phyloP scores from a whole-genome alignment of 1,140 invertebrate species.

The Tyrophagus putrescentiae region DNA sequence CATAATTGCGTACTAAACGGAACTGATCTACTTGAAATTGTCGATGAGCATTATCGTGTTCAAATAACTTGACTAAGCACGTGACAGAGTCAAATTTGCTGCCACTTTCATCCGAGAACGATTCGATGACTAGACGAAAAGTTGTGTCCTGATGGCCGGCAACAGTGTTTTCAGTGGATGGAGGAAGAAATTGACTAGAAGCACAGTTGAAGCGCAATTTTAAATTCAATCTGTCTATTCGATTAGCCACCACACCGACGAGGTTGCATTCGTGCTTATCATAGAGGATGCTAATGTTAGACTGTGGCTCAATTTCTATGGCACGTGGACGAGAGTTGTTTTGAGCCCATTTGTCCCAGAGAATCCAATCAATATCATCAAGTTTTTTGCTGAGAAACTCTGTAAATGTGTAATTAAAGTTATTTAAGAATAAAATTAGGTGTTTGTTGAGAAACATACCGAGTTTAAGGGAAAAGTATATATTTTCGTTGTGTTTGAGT shows the following conservation, averaged over 20 bases:
- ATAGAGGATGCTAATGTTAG: not conserved
- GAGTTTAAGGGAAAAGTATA: not conserved
- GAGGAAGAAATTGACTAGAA: not conserved
- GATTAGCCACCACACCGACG: not conserved
- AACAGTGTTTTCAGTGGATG: not conserved
- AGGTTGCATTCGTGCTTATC: not conserved
- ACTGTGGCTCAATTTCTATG: not conserved
- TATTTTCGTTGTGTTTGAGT: not conserved
- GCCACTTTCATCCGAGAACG: too few species aligned
- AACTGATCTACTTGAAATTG: too few species aligned
- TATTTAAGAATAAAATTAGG: not conserved
- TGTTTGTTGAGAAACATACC: not conserved
- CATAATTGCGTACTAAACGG: too few species aligned
- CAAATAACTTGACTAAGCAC: too few species aligned
- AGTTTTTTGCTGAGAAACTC: not conserved
- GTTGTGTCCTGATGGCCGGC: too few species aligned
- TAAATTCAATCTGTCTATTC: not conserved
- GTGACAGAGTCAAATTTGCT: too few species aligned
- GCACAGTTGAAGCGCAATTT: not conserved
- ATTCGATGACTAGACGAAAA: too few species aligned
- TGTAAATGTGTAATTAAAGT: not conserved
- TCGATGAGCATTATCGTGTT: too few species aligned
- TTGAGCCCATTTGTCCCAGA: not conserved
- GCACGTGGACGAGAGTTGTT: not conserved
- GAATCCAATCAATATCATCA: not conserved